Percentiles rank a stretch among this genome's conserved stretches.
phyloP scores from a whole-genome alignment of 2,888 invertebrate genomes.

The Baronia brevicornis region DNA sequence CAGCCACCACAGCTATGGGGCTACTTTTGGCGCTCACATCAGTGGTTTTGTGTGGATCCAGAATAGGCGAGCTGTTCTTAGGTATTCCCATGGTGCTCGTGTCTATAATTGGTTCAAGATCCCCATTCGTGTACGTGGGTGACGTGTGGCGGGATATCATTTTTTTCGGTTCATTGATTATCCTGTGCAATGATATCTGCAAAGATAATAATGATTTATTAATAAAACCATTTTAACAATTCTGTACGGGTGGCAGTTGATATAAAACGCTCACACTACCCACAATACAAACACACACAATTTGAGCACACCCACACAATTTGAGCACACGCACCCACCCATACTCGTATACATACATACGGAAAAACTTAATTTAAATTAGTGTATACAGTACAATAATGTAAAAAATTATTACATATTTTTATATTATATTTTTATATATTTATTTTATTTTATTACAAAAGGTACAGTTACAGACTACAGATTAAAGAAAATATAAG shows the following conservation, averaged over 20 bases:
- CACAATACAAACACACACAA: too few species aligned
- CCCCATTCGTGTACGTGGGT: slow-evolving; percentile 65
- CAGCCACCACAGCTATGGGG: slow-evolving; percentile 79
- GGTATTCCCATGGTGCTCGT: slow-evolving; percentile 58
- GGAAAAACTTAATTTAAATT: too few species aligned
- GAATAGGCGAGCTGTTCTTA: slow-evolving; percentile 65
- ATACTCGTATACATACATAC: too few species aligned
- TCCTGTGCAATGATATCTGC: slow-evolving; percentile 64
- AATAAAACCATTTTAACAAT: background rate
- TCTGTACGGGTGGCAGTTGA: background rate
- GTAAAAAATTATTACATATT: too few species aligned
- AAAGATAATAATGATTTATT: slow-evolving; percentile 19
- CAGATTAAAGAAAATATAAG: too few species aligned
- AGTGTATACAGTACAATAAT: too few species aligned
- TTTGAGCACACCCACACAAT: too few species aligned
- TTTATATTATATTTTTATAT: too few species aligned
- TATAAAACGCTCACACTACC: background rate
- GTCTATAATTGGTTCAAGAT: slow-evolving; percentile 43
- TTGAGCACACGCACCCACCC: too few species aligned
- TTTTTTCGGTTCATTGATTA: slow-evolving; percentile 65
- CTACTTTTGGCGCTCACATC: slow-evolving; percentile 66
- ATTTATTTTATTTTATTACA: too few species aligned
- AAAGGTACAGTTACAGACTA: too few species aligned
- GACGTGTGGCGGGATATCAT: slow-evolving; percentile 70
- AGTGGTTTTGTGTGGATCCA: slow-evolving; percentile 61